Base-by-base conservation (phyloP, 1,140 invertebrate species). In the Linepithema humile region DNA sequence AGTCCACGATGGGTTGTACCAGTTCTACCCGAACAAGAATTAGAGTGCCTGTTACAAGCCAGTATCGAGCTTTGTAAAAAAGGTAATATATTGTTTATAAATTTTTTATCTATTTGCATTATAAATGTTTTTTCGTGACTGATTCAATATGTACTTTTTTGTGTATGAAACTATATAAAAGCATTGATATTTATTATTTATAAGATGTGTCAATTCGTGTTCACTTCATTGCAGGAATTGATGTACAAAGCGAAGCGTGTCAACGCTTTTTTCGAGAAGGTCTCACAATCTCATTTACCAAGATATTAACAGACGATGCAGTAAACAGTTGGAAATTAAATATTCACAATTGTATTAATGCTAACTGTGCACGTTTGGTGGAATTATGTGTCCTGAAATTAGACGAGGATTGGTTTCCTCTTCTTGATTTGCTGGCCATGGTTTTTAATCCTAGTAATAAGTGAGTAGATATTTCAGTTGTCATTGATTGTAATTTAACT, bases 281-380 rank as follows among this genome's bases (percentile, higher is more conserved):
- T 23, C 95, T 99, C 60, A 98, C 98, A 84, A 97, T 98, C 85
- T 99, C 98, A 60, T 99, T 99, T 94, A 98, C 98, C 20, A 99
- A 99, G 95, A 99, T 99, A 92, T 95, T 99, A 89, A 99, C 98
- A n/a, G 98, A 99, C 95, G 98, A 99, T 93, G 98, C 98, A 62
- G 98, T 99, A 45, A 98, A 97, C 91, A 98, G 98, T 91, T 99
- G 99, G 99, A 99, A 99, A 94, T 96, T 97, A 91, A 99, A 99
- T 94, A 99, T 99, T 91, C 98, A 99, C 94, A 97, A 97, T 93
- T 99, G 98, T 95, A 99, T 99, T 89, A 96, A 98, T 91, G 96
- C 97, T 88, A 99, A 99, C 91, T 99, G 98, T 93, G 97, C 98
- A 92, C 97, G 97, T 92, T 95, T 99, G 72, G 96, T 99, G 69